Conservation (phyloP, 2,888 invertebrate genomes). For the Drosophila koepferae region DNA sequence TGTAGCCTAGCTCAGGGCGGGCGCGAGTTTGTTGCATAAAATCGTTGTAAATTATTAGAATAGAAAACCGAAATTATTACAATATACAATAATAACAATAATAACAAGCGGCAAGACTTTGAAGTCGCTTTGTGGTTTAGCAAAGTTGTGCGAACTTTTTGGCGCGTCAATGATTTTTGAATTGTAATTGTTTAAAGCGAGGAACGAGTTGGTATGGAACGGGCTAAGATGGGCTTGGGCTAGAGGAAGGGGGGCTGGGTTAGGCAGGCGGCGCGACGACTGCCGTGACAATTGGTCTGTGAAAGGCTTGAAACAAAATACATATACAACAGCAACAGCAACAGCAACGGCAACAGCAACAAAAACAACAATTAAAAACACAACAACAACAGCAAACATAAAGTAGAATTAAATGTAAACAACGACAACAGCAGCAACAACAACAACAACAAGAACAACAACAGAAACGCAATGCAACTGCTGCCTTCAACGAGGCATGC, state of each 20-base stretch:
- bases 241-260: background rate
- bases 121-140: conserved; percentile 64
- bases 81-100: conserved; percentile 4
- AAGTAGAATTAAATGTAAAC: conserved; percentile 75
- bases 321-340: conserved; percentile 32
- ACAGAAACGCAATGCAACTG: conserved; percentile 41
- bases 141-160: conserved; percentile 49
- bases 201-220: conserved; percentile 37
- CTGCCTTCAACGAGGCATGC: conserved; percentile 79
- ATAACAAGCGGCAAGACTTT: conserved; percentile 60
- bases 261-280: conserved; percentile 47
- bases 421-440: conserved; percentile 53
- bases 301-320: conserved; percentile 77
- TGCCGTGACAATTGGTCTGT: conserved; percentile 80
- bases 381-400: conserved; percentile 38
- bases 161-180: conserved; percentile 82
- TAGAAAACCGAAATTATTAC: conserved; percentile 12
- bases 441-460: conserved; percentile 33
- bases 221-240: background rate
- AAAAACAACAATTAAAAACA: conserved; percentile 27
- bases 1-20: conserved; percentile 25
- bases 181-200: conserved; percentile 81
- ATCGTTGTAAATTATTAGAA: conserved; percentile 9
- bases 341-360: conserved; percentile 27
- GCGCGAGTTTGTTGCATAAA: background rate